A percentile compares a stretch with the other conserved stretches of the same genome.
Conservation (phyloP, 2,113 vertebrate species). For the Myotis brandtii region DNA sequence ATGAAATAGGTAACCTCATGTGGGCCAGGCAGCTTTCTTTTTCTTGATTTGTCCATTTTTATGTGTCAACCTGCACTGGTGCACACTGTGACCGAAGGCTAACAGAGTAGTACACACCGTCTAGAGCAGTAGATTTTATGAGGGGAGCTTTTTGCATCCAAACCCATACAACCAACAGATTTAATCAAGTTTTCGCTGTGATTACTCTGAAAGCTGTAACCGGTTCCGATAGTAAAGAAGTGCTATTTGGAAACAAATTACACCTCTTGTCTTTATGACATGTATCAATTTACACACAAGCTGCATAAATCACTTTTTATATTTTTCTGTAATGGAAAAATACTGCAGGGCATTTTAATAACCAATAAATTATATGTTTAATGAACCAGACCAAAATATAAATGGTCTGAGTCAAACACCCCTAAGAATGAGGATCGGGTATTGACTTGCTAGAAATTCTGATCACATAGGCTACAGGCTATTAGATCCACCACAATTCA, state of each 20-base stretch:
- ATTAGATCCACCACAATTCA: slow-evolving; percentile 48
- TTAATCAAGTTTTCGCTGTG: slow-evolving; percentile 66
- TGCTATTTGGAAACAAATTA: slow-evolving; percentile 74
- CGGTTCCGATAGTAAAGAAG: slow-evolving; percentile 56
- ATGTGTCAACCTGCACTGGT: slow-evolving; percentile 33
- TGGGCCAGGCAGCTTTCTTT: slow-evolving; percentile 46
- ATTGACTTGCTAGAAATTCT: slow-evolving; percentile 66
- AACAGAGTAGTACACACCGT: slow-evolving; percentile 21
- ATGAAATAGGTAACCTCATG: slow-evolving; percentile 60
- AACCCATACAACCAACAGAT: slow-evolving; percentile 44
- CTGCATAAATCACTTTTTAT: slow-evolving; percentile 69
- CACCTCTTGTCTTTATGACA: slow-evolving; percentile 71
- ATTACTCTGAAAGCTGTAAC: slow-evolving; percentile 69
- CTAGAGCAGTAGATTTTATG: slow-evolving; percentile 43
- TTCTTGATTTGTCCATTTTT: slow-evolving; percentile 59
- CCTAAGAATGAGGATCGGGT: slow-evolving; percentile 46
- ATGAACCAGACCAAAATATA: slow-evolving; percentile 76
- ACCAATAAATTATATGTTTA: slow-evolving; percentile 79
- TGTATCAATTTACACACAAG: slow-evolving; percentile 76
- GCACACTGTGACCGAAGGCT: background rate
- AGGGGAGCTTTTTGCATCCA: slow-evolving; percentile 50
- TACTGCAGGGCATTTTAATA: slow-evolving; percentile 74
- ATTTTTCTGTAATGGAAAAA: slow-evolving; percentile 73
- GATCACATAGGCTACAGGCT: slow-evolving; percentile 61
- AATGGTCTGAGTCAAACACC: slow-evolving; percentile 64